Evolutionary conservation across 2,113 vertebrate genomes (phyloP).

Genomic region (Noturus placidus): DNA sequence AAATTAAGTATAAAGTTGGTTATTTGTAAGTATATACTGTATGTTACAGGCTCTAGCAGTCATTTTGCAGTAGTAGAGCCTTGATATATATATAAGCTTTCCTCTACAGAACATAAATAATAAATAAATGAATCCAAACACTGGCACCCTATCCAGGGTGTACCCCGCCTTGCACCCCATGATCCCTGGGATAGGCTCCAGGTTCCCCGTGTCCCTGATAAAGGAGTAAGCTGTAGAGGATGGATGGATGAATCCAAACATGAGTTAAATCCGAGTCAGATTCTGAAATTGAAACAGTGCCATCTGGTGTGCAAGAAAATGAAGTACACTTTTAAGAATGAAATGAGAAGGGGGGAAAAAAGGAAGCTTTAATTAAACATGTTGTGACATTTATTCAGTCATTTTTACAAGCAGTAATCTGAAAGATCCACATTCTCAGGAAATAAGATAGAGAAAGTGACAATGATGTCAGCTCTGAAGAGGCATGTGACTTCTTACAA

Average conservation of each 20-base stretch:
- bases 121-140: not conserved
- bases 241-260: not conserved
- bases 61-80: not conserved
- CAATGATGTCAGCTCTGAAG: not conserved
- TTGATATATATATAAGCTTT: not conserved
- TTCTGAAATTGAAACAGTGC: not conserved
- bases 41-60: not conserved
- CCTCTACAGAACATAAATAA: not conserved
- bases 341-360: not conserved
- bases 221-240: too few species aligned
- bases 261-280: not conserved
- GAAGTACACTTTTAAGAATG: not conserved
- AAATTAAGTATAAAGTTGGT: not conserved
- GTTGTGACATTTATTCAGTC: conserved; percentile 52
- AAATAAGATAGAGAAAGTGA: conserved; percentile 3
- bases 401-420: conserved; percentile 31
- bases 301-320: conserved; percentile 22
- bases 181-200: too few species aligned
- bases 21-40: not conserved
- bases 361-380: not conserved
- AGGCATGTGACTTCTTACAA: conserved; percentile 11
- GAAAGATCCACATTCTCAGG: conserved; percentile 30
- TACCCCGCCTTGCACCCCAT: too few species aligned
- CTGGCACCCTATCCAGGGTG: too few species aligned
- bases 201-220: too few species aligned